Evolutionary conservation across 2,888 invertebrate species (phyloP).

Genomic region (Eueremaeus valkanovi): DNA sequence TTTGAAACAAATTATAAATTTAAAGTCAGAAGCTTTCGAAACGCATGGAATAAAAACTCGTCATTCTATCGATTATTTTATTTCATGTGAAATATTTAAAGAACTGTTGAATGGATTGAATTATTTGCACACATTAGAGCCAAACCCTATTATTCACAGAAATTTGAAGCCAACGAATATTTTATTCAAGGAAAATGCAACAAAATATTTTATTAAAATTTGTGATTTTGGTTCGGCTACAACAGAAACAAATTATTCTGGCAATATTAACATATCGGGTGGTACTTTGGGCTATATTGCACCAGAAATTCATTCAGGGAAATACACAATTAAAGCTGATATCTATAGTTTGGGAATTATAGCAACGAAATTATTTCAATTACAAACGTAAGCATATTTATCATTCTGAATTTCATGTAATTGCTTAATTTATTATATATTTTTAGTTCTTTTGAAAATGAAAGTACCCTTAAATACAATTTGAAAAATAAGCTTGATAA

Average conservation of each 20-base stretch:
- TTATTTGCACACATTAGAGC: not conserved
- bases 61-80: not conserved
- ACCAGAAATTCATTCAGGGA: not conserved
- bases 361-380: not conserved
- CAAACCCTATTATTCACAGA: not conserved
- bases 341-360: not conserved
- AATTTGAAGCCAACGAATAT: not conserved
- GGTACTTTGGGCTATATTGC: not conserved
- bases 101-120: not conserved
- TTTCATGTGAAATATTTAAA: not conserved
- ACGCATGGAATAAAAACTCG: not conserved
- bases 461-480: too few relatives aligned
- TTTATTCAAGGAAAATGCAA: not conserved
- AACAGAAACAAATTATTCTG: not conserved
- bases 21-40: not conserved
- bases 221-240: not conserved
- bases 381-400: not conserved
- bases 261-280: too few relatives aligned
- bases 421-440: too few relatives aligned
- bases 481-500: too few relatives aligned
- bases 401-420: too few relatives aligned
- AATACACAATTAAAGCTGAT: not conserved
- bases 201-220: not conserved
- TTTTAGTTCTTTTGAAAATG: too few relatives aligned
- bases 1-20: not conserved